Evolutionary conservation across 2,797 vertebrate genomes (phyloP), one percentile per base, ranked within the genome.

Genomic region (Morelia viridis): DNA sequence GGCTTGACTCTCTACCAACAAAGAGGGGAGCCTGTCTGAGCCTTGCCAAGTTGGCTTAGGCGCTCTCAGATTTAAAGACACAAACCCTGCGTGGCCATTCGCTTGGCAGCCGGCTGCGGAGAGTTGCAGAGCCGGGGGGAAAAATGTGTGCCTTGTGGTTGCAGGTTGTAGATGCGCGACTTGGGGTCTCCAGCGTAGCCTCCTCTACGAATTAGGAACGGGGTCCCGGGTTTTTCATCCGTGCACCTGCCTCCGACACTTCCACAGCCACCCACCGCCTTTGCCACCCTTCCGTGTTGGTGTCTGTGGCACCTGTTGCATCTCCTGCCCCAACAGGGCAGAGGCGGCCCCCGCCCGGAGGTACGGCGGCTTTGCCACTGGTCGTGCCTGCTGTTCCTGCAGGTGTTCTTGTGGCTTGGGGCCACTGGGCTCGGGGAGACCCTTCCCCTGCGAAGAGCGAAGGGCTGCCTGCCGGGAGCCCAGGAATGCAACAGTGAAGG

Each of bases 91-190:
- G 2, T 9, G 31, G 68, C 31, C 2, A 2, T 19, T 35, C 19
- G 3, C 19, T 41, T 15, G 31, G 9, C 68, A 41, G 31, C 68
- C 4, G 68, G 17, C 68, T 76, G 31, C 68, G 19, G 31, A 76
- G 68, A 76, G 6, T 76, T 76, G 7, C 0, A 0, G 35, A 41
- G 68, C 68, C 0, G 1, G 12, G 5, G 1, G 31, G 7, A 1
- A 1, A 41, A 22, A 71, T 0, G 0, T 35, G 3, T 7, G 68
- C 31, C 35, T 41, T 41, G 68, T 76, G 68, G 68, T 7, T 41
- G 31, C 1, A 0, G 19, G 68, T 35, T 35, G 35, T 2, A 17
- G 31, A 71, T 1, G 13, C 13, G 17, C 13, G 7, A 7, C 13
- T 53, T 71, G n/a, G n/a, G 1, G 13, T n/a, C 65, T 68, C n/a